A percentile compares a stretch with the other conserved stretches of the same genome.
phyloP scores from a whole-genome alignment of 2,113 vertebrate species.

The Daphoenositta chrysoptera region DNA sequence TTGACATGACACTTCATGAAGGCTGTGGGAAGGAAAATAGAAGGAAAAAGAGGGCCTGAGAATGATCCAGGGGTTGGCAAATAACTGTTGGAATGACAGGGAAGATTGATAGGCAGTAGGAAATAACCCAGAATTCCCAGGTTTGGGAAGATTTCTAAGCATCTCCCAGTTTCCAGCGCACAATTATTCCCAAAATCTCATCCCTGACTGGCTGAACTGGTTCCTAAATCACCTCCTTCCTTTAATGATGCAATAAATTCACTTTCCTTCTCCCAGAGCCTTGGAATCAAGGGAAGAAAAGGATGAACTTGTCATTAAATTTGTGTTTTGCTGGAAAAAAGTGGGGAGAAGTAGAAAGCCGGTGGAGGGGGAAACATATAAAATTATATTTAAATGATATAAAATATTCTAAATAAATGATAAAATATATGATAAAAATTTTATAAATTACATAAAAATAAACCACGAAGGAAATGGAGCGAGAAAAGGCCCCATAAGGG shows the following conservation, averaged over 20 bases:
- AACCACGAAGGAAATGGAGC: background rate
- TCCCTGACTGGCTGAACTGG: background rate
- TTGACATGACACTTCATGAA: slow-evolving; percentile 45
- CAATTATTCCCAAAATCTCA: background rate
- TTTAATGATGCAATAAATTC: background rate
- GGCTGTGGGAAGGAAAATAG: slow-evolving; percentile 36
- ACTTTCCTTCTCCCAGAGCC: background rate
- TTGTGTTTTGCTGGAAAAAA: background rate
- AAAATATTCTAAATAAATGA: background rate
- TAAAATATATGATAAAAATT: background rate
- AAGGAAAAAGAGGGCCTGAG: slow-evolving; percentile 16
- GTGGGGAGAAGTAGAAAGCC: background rate
- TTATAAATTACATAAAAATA: background rate
- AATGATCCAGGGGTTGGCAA: slow-evolving; percentile 14
- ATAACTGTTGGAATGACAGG: background rate
- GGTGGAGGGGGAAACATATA: rapidly evolving
- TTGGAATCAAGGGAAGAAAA: background rate
- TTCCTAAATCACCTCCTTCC: background rate
- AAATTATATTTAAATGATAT: rapidly evolving
- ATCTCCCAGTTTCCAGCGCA: background rate
- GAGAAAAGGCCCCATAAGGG: background rate
- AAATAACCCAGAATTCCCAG: background rate
- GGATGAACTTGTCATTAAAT: background rate
- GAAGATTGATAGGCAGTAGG: background rate
- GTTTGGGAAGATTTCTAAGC: background rate